phyloP scores from a whole-genome alignment of 2,113 vertebrate genomes.

The Notothenia rossii region DNA sequence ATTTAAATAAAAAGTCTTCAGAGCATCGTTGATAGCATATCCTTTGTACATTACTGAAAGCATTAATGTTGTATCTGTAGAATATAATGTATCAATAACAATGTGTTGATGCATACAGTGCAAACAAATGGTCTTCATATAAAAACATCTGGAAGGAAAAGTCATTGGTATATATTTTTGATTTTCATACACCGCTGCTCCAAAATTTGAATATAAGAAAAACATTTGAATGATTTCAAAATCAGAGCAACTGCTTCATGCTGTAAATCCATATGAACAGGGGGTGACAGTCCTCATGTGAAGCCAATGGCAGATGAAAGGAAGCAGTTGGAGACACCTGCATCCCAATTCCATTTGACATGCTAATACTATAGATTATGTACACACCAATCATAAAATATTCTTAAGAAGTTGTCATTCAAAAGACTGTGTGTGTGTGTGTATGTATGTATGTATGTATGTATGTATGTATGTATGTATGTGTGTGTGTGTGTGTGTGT shows the following conservation, averaged over 20 bases:
- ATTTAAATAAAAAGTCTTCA: slow-evolving; percentile 4
- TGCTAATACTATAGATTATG: too few relatives aligned
- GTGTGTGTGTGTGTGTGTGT: too few relatives aligned
- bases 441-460: too few relatives aligned
- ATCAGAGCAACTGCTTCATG: too few relatives aligned
- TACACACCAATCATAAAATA: not conserved
- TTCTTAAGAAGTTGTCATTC: not conserved
- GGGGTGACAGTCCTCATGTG: not conserved
- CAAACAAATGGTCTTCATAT: not conserved
- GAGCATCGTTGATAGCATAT: slow-evolving; percentile 11
- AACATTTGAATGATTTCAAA: too few relatives aligned
- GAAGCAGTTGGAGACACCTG: not conserved
- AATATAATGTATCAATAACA: too few relatives aligned
- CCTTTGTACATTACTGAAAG: not conserved
- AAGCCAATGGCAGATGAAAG: slow-evolving; percentile 1
- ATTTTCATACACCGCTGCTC: not conserved
- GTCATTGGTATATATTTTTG: not conserved
- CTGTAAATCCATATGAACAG: not conserved
- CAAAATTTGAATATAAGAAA: not conserved
- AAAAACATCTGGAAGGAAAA: not conserved
- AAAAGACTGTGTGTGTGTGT: too few relatives aligned
- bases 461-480: too few relatives aligned
- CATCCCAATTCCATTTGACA: not conserved
- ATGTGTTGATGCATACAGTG: too few relatives aligned
- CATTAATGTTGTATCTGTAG: not conserved